Conservation (phyloP, 2,888 invertebrate genomes). For the Diarsia mendica region DNA sequence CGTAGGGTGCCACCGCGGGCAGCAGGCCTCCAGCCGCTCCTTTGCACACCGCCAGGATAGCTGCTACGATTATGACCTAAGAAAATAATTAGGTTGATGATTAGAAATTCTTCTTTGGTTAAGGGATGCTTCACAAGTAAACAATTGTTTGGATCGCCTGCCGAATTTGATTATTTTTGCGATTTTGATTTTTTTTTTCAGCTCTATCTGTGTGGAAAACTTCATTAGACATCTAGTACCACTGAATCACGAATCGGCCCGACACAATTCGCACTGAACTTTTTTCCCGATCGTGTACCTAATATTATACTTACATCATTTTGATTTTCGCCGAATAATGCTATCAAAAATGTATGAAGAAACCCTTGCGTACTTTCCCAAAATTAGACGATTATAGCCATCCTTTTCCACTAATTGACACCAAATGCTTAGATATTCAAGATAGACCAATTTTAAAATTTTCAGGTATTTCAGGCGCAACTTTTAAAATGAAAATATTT, state of each 20-base stretch:
- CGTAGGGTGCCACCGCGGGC: conserved; percentile 76
- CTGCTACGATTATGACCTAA: conserved; percentile 81
- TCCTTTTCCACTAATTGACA: background rate
- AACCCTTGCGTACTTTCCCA: background rate
- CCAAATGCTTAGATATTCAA: background rate
- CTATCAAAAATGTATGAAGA: background rate
- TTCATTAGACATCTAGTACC: background rate
- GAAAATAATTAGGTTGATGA: background rate
- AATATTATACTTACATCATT: background rate
- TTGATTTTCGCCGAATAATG: background rate
- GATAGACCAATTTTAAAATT: background rate
- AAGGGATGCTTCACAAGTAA: background rate
- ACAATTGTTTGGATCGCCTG: background rate
- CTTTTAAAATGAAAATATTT: too few species aligned
- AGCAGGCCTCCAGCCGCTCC: conserved; percentile 77
- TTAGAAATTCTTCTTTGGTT: background rate
- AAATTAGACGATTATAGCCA: background rate
- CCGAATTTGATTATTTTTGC: background rate
- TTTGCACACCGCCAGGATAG: conserved; percentile 79
- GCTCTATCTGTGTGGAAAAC: background rate
- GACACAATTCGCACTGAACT: background rate
- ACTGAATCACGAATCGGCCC: background rate
- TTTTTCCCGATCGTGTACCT: background rate
- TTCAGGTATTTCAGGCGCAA: background rate
- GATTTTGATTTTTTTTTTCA: too few species aligned